Evolutionary conservation across 2,888 invertebrate species (phyloP).

Genomic region (Phalera bucephala): DNA sequence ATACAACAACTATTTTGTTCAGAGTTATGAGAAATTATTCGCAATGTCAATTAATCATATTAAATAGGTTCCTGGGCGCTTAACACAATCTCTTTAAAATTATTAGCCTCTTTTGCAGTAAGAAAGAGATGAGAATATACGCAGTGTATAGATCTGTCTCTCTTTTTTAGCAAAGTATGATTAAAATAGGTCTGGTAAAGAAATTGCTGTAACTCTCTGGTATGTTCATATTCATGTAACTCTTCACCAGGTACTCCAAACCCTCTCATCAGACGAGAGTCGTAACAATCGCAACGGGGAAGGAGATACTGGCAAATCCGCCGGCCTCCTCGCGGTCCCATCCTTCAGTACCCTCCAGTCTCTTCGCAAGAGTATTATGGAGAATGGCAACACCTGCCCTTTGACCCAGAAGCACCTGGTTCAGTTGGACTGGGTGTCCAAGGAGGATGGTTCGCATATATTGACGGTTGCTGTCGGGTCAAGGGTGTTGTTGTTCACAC

Average conservation of each 20-base stretch:
- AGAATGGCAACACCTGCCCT: conserved; percentile 95
- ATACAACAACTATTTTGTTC: too few relatives aligned
- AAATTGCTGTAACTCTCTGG: too few relatives aligned
- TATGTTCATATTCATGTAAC: too few relatives aligned
- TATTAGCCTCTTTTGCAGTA: too few relatives aligned
- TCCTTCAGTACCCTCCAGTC: conserved; percentile 96
- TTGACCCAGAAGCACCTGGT: conserved; percentile 96
- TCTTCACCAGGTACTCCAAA: conserved; percentile 86
- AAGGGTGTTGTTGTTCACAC: conserved; percentile 95
- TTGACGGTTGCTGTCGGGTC: conserved; percentile 98
- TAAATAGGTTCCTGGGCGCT: too few relatives aligned
- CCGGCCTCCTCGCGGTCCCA: conserved; percentile 91
- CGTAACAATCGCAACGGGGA: conserved; percentile 83
- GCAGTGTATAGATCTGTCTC: too few relatives aligned
- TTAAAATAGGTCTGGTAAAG: too few relatives aligned
- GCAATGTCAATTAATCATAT: too few relatives aligned
- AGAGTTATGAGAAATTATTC: too few relatives aligned
- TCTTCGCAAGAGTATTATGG: conserved; percentile 92
- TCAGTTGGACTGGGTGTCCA: conserved; percentile 99
- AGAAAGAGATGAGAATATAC: too few relatives aligned
- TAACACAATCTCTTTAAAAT: too few relatives aligned
- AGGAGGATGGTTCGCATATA: conserved; percentile 99
- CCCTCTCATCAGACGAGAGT: conserved; percentile 90
- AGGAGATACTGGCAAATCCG: conserved; percentile 78
- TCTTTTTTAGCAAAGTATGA: too few relatives aligned